Percentiles rank a stretch among this genome's conserved stretches.
Evolutionary conservation across 2,113 vertebrate genomes (phyloP).

Genomic region (Callopanchax toddi): DNA sequence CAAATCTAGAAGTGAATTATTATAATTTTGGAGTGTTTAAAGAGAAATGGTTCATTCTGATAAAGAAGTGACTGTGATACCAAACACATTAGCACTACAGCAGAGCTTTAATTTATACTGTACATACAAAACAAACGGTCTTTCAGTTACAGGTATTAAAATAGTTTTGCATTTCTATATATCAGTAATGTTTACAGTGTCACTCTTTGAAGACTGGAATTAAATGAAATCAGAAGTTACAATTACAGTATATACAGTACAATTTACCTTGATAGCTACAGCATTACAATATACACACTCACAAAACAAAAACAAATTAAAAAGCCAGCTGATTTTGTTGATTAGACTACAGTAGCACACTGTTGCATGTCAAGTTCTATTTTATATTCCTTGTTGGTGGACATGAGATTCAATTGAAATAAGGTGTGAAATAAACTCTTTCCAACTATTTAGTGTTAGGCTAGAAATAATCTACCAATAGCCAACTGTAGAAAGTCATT

Average conservation of each 20-base stretch:
- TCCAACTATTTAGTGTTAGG: background rate
- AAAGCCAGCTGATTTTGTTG: conserved; percentile 3
- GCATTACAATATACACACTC: conserved; percentile 26
- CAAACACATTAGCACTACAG: conserved; percentile 60
- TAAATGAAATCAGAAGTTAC: conserved; percentile 47
- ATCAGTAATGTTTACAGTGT: conserved; percentile 60
- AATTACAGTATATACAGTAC: conserved; percentile 63
- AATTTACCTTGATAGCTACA: conserved; percentile 47
- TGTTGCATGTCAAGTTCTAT: background rate
- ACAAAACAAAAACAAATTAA: conserved; percentile 3
- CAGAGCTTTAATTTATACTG: conserved; percentile 75
- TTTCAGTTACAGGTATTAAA: conserved; percentile 74
- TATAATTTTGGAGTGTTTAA: no score
- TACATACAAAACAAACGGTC: conserved; percentile 75
- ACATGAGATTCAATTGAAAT: background rate
- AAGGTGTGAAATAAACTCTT: background rate
- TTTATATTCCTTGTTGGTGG: background rate
- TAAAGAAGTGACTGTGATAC: conserved; percentile 1
- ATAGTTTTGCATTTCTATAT: conserved; percentile 75
- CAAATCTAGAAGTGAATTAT: no score
- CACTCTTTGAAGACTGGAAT: conserved; percentile 55
- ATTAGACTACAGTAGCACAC: conserved; percentile 14
- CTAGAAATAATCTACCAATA: background rate
- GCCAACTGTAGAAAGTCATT: conserved; percentile 9
- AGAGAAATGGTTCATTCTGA: no score